These are phyloP conservation scores for Cordilura impudica DNA, from an alignment of 2,888 invertebrate genomes.

Conservation along the genomic window DNA sequence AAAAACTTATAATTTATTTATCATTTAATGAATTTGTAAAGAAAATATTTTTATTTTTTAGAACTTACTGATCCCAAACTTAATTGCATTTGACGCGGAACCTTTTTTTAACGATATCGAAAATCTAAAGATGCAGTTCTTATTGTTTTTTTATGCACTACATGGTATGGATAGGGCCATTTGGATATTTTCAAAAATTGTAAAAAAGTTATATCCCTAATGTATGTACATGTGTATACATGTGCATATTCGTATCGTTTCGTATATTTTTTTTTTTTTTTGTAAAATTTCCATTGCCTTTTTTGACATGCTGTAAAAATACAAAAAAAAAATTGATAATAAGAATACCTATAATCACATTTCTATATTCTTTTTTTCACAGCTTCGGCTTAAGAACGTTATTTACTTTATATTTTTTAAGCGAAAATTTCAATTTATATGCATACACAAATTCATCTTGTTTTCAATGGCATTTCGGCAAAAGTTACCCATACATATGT, in stretches of 20 bases:
- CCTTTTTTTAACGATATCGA: too few species aligned
- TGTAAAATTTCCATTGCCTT: slow-evolving; percentile 16
- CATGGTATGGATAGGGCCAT: too few species aligned
- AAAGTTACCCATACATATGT: background rate
- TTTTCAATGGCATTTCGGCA: background rate
- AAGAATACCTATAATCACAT: slow-evolving; percentile 17
- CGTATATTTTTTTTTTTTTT: background rate
- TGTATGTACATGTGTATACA: too few species aligned
- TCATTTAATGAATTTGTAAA: too few species aligned
- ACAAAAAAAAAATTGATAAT: slow-evolving; percentile 3
- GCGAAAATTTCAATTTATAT: slow-evolving; percentile 37
- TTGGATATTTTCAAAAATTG: too few species aligned
- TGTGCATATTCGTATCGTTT: background rate
- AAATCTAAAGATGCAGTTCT: too few species aligned
- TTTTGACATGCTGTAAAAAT: slow-evolving; percentile 22
- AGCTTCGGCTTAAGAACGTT: background rate
- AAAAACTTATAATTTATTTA: too few species aligned
- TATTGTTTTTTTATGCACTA: too few species aligned
- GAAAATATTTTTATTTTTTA: too few species aligned
- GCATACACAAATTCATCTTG: slow-evolving; percentile 11
- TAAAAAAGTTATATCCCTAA: too few species aligned
- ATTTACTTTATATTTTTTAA: background rate
- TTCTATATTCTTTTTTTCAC: slow-evolving; percentile 6
- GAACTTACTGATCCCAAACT: too few species aligned
- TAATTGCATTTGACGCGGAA: too few species aligned